phyloP scores from a whole-genome alignment of 2,113 vertebrate species.

The Zingel zingel region DNA sequence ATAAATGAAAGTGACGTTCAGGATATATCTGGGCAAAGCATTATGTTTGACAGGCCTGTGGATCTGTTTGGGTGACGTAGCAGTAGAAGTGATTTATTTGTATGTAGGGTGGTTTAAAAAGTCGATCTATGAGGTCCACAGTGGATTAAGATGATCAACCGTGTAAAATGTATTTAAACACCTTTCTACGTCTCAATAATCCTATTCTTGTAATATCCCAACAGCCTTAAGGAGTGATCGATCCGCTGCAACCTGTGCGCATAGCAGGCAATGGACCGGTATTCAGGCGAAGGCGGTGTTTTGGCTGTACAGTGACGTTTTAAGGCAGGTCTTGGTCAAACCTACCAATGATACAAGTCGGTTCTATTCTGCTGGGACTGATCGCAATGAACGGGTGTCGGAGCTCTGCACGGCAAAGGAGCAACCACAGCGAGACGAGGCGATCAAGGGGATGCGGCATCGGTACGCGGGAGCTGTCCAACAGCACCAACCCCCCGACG shows the following conservation, averaged over 20 bases:
- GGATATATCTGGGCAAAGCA: neutral
- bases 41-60: constrained; percentile 48
- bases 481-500: constrained; percentile 77
- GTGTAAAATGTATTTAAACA: constrained; percentile 49
- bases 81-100: constrained; percentile 70
- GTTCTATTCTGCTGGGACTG: constrained; percentile 82
- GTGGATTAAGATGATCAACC: constrained; percentile 53
- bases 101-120: constrained; percentile 53
- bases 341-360: constrained; percentile 84
- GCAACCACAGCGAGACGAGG: constrained; percentile 81
- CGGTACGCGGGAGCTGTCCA: constrained; percentile 82
- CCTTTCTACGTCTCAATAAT: constrained; percentile 29
- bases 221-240: constrained; percentile 59
- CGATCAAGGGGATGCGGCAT: constrained; percentile 86
- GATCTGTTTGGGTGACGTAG: constrained; percentile 60
- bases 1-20: constrained; percentile 10
- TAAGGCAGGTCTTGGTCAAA: constrained; percentile 83
- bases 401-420: constrained; percentile 80
- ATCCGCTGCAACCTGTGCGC: constrained; percentile 79
- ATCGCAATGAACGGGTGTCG: constrained; percentile 82
- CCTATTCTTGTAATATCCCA: constrained; percentile 29
- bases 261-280: constrained; percentile 67
- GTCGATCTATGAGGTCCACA: constrained; percentile 42
- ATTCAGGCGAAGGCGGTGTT: constrained; percentile 79
- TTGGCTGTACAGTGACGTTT: constrained; percentile 82